A percentile compares a stretch with the other conserved stretches of the same genome.
Evolutionary conservation across 1,140 invertebrate genomes (phyloP).

Genomic region (Dendrolimus punctatus): DNA sequence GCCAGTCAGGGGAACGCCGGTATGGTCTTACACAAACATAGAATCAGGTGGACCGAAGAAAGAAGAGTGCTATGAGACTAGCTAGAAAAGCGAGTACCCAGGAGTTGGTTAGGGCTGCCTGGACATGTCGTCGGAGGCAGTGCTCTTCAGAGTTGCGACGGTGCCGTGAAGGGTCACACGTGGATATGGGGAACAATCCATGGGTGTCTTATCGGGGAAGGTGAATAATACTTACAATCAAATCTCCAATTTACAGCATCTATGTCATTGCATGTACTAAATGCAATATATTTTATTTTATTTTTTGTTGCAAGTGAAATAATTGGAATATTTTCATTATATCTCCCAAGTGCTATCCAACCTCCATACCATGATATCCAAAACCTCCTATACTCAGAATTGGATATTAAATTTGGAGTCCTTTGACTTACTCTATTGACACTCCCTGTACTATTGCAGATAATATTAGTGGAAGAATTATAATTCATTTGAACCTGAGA

Average conservation of each 20-base stretch:
- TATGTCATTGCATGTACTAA: slow-evolving; percentile 7
- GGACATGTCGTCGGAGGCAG: too few species aligned
- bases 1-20: too few species aligned
- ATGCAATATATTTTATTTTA: slow-evolving; percentile 26
- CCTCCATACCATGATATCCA: slow-evolving; percentile 81
- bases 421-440: background rate
- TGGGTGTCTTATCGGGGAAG: background rate
- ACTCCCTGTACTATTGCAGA: background rate
- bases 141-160: too few species aligned
- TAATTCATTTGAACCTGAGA: too few species aligned
- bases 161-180: too few species aligned
- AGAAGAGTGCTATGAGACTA: too few species aligned
- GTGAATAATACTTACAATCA: slow-evolving; percentile 27
- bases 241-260: slow-evolving; percentile 27
- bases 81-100: too few species aligned
- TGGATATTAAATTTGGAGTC: slow-evolving; percentile 76
- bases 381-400: slow-evolving; percentile 78
- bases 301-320: slow-evolving; percentile 9
- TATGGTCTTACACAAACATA: too few species aligned
- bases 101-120: too few species aligned
- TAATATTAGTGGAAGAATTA: background rate
- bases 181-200: too few species aligned
- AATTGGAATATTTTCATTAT: slow-evolving; percentile 14
- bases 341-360: slow-evolving; percentile 12
- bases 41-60: too few species aligned